phyloP scores from a whole-genome alignment of 2,113 vertebrate genomes.

The Tamias sibiricus region DNA sequence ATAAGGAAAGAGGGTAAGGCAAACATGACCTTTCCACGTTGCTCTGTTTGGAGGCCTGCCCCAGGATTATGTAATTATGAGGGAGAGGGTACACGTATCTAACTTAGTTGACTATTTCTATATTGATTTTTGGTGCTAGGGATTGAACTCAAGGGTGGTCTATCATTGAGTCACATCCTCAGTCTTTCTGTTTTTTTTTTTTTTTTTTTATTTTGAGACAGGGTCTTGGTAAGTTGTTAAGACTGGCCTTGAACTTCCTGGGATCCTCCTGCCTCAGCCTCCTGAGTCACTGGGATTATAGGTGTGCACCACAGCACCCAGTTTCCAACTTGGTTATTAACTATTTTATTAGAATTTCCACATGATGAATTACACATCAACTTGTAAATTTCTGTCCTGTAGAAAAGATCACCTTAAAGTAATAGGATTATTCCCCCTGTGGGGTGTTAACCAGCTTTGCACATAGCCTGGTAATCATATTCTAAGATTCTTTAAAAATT shows the following conservation, averaged over 20 bases:
- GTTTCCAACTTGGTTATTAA: not conserved
- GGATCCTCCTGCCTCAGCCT: too few relatives aligned
- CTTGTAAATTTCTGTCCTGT: not conserved
- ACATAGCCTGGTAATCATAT: not conserved
- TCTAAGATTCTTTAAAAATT: not conserved
- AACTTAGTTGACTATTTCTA: not conserved
- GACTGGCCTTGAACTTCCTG: too few relatives aligned
- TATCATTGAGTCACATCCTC: too few relatives aligned
- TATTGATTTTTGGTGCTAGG: too few relatives aligned
- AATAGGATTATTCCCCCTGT: not conserved
- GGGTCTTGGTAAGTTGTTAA: too few relatives aligned
- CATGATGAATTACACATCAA: not conserved
- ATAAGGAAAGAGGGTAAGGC: not conserved
- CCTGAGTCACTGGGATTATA: too few relatives aligned
- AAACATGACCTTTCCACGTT: not conserved
- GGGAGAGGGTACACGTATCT: not conserved
- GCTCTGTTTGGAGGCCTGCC: not conserved
- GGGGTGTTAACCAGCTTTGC: not conserved
- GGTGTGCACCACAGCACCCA: too few relatives aligned
- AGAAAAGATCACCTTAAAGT: not conserved
- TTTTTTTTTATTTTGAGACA: too few relatives aligned
- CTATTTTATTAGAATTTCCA: not conserved
- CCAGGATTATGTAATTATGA: not conserved
- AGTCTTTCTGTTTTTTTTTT: too few relatives aligned
- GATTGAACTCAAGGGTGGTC: too few relatives aligned